Conservation (phyloP, 37 sponge, comb jelly and placozoan species). For the Diacarnus erythraeanus region DNA sequence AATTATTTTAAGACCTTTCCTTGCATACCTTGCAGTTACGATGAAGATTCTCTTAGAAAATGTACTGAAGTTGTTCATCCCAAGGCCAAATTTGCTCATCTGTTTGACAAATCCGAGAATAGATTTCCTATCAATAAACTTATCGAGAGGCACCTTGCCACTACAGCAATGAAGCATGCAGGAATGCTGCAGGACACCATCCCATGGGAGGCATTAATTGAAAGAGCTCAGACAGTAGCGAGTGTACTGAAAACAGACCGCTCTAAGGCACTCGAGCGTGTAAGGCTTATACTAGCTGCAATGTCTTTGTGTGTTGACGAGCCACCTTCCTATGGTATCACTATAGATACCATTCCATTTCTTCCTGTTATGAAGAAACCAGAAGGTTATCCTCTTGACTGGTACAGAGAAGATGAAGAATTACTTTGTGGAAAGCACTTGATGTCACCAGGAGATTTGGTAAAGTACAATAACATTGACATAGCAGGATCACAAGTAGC, state of each 20-base stretch:
- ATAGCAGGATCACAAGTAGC: conserved; percentile 40
- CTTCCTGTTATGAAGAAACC: conserved; percentile 66
- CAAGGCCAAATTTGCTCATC: conserved; percentile 7
- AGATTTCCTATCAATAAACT: conserved; percentile 30
- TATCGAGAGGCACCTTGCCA: neutral
- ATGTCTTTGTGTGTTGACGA: neutral
- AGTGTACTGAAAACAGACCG: neutral
- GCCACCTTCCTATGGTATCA: neutral
- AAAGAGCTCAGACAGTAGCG: conserved; percentile 22
- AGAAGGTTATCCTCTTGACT: conserved; percentile 36
- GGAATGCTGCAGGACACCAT: conserved; percentile 28
- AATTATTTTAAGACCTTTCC: conserved; percentile 7
- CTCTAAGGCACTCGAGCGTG: conserved; percentile 33
- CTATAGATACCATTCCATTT: conserved; percentile 44
- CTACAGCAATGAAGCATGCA: conserved; percentile 17
- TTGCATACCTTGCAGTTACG: conserved; percentile 54
- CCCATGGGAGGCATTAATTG: conserved; percentile 24
- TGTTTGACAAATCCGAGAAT: conserved; percentile 38
- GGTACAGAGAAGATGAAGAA: conserved; percentile 41
- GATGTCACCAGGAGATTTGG: neutral
- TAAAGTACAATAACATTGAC: neutral
- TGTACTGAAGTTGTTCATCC: conserved; percentile 41
- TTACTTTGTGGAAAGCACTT: conserved; percentile 33
- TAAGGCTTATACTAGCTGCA: conserved; percentile 5
- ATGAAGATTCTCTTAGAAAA: conserved; percentile 32